A percentile compares a stretch with the other conserved stretches of the same genome.
These are phyloP conservation scores for Ceramica pisi DNA, from an alignment of 2,888 invertebrate species.

Conservation along the genomic window DNA sequence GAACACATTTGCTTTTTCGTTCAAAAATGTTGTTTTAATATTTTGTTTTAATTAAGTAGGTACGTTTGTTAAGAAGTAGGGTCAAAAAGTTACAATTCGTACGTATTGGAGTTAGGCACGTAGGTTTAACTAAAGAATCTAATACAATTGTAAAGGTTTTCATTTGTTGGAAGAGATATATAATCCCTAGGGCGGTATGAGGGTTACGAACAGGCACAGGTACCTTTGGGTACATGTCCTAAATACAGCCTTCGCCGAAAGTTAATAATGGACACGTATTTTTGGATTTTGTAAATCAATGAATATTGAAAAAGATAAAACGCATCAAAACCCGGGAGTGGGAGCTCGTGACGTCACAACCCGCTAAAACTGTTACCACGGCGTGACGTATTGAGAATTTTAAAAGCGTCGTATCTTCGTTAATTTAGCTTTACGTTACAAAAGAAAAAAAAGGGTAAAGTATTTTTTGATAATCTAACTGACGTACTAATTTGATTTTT, in stretches of 20 bases:
- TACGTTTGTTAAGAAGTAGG: neutral
- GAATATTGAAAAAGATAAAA: too few species aligned
- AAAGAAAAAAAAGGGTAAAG: too few species aligned
- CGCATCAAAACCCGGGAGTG: too few species aligned
- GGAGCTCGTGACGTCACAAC: too few species aligned
- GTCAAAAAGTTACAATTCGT: neutral
- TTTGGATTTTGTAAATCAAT: too few species aligned
- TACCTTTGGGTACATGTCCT: neutral
- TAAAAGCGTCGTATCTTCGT: too few species aligned
- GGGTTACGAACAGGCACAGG: neutral
- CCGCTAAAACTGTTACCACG: too few species aligned
- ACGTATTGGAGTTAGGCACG: too few species aligned
- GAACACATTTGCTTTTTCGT: constrained; percentile 13
- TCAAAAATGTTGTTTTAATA: neutral
- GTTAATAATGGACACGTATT: neutral
- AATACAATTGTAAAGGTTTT: constrained; percentile 2
- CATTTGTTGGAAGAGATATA: constrained; percentile 1
- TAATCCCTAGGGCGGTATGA: neutral
- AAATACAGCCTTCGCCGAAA: neutral
- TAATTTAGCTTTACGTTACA: too few species aligned
- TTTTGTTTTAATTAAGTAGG: constrained; percentile 4
- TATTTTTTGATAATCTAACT: too few species aligned
- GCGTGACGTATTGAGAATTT: too few species aligned
- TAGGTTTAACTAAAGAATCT: neutral
- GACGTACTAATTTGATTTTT: too few species aligned